Percentiles rank a stretch among this genome's conserved stretches.
Conservation (phyloP, 2,113 vertebrate species). For the Nesogale talazaci region DNA sequence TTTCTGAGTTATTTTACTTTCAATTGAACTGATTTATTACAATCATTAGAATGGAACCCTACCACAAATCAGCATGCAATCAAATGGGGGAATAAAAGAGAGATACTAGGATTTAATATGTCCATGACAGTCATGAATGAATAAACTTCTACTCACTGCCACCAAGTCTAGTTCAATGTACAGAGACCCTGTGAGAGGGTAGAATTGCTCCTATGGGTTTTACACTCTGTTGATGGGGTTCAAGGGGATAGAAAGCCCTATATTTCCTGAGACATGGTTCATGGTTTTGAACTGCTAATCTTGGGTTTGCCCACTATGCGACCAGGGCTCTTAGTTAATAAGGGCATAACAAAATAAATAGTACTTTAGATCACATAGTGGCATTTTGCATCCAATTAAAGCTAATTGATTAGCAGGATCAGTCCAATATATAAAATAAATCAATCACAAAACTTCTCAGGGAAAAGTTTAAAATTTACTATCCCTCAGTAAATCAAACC, state of each 20-base stretch:
- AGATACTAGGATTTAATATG: background rate
- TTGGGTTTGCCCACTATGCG: too few relatives aligned
- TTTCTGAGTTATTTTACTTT: background rate
- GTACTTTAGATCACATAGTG: slow-evolving; percentile 25
- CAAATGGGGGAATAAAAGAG: background rate
- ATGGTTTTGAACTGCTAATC: too few relatives aligned
- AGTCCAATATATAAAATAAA: slow-evolving; percentile 59
- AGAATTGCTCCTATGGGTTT: too few relatives aligned
- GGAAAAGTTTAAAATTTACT: slow-evolving; percentile 42
- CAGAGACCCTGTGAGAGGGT: too few relatives aligned
- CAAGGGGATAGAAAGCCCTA: too few relatives aligned
- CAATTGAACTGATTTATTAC: background rate
- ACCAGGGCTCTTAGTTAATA: background rate
- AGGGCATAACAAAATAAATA: slow-evolving; percentile 54
- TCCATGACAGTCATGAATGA: slow-evolving; percentile 33
- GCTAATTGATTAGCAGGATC: slow-evolving; percentile 1
- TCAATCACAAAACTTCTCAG: slow-evolving; percentile 58
- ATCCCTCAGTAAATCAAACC: slow-evolving; percentile 4
- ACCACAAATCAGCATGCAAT: background rate
- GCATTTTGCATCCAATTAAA: slow-evolving; percentile 61
- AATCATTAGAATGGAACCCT: background rate
- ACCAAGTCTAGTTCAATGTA: too few relatives aligned
- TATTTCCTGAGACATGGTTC: too few relatives aligned
- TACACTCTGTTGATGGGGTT: too few relatives aligned
- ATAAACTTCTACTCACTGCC: too few relatives aligned